phyloP scores from a whole-genome alignment of 2,888 invertebrate genomes.

The Epistrophe eligans region DNA sequence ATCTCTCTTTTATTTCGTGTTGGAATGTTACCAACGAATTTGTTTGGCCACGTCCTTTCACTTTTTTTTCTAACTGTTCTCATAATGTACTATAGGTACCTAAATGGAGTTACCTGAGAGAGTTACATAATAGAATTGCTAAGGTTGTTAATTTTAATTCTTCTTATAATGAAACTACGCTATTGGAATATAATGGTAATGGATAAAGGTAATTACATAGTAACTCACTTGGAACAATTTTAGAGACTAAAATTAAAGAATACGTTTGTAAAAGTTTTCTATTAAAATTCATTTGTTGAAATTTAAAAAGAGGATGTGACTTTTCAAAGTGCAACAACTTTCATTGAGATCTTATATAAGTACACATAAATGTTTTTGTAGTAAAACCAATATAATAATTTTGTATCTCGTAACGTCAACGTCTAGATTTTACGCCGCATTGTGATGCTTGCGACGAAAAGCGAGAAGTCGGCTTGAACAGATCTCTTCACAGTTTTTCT shows the following conservation, averaged over 20 bases:
- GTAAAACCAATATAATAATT: no score
- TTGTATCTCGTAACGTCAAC: no score
- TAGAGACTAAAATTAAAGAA: background rate
- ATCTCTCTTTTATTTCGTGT: background rate
- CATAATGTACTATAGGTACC: background rate
- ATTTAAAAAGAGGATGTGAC: no score
- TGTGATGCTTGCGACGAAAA: no score
- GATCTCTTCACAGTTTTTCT: no score
- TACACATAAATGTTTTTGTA: no score
- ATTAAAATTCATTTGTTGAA: no score
- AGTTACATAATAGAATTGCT: background rate
- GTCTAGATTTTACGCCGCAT: no score
- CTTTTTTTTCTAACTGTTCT: background rate
- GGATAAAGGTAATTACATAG: background rate
- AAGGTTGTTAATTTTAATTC: constrained; percentile 14
- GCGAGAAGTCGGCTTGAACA: no score
- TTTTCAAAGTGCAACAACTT: no score
- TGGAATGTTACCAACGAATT: background rate
- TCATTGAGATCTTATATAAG: no score
- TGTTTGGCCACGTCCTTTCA: background rate
- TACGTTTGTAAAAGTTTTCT: background rate
- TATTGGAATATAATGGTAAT: background rate
- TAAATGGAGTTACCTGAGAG: background rate
- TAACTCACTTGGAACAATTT: background rate
- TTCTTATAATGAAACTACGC: background rate